Conservation (phyloP, 2,797 vertebrate species). For the Mormyrus hasselquistii region DNA sequence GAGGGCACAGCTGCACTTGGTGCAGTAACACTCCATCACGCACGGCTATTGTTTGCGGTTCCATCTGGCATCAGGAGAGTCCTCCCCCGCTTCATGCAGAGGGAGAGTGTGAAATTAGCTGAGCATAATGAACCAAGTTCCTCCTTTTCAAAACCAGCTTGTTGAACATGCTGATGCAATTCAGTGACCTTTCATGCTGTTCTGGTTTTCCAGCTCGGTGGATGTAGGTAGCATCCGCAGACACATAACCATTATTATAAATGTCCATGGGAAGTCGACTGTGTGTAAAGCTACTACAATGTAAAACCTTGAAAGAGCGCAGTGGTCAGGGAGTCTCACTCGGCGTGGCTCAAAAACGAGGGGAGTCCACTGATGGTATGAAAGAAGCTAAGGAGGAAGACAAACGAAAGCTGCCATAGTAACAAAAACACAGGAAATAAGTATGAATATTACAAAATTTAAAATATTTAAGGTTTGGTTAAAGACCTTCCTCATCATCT, state of each 20-base stretch:
- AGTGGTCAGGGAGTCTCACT: neutral
- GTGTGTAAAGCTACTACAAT: neutral
- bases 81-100: neutral
- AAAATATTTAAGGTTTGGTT: neutral
- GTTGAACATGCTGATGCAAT: neutral
- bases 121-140: neutral
- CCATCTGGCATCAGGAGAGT: neutral
- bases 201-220: neutral
- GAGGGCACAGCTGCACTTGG: neutral
- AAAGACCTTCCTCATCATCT: neutral
- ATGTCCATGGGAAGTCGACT: neutral
- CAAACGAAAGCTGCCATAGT: neutral
- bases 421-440: neutral
- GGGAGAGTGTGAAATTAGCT: constrained; percentile 1
- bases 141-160: constrained; percentile 13
- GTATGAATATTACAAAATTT: neutral
- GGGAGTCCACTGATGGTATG: neutral
- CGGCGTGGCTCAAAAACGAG: neutral
- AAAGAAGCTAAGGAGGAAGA: neutral
- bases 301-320: neutral
- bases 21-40: neutral
- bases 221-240: neutral
- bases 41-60: neutral
- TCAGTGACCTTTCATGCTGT: neutral
- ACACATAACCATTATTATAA: neutral